These are phyloP conservation scores for Aspidoscelis tigris DNA, from an alignment of 2,113 vertebrate species.

Conservation along the genomic window DNA sequence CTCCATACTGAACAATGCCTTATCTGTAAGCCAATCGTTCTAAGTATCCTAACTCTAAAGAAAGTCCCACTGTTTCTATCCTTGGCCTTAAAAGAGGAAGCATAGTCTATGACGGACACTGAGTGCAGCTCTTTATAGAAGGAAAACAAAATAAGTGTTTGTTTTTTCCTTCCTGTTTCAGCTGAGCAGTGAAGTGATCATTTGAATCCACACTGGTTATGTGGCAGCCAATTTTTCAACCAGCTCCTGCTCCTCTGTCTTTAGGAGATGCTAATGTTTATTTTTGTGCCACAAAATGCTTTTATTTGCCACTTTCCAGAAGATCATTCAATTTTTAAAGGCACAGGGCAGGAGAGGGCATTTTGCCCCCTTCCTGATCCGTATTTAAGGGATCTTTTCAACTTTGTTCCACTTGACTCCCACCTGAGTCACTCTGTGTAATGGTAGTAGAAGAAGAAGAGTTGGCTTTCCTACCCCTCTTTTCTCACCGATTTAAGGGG, in stretches of 20 bases:
- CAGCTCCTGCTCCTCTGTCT: background rate
- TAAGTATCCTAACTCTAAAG: constrained; percentile 1
- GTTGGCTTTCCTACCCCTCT: no score
- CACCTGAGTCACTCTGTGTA: no score
- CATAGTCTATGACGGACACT: background rate
- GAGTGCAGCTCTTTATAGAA: background rate
- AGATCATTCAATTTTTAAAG: background rate
- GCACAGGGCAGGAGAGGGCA: background rate
- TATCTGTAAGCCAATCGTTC: background rate
- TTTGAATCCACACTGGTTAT: background rate
- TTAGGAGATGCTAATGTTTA: background rate
- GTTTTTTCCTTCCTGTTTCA: background rate
- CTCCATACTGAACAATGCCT: background rate
- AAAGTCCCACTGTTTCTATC: background rate
- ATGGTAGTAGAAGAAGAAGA: no score
- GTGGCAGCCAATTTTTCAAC: background rate
- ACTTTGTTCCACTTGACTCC: no score
- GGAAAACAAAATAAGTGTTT: background rate
- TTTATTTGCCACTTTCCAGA: background rate
- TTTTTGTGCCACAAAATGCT: background rate
- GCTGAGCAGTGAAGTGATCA: background rate
- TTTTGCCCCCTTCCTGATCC: no score
- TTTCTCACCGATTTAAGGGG: no score
- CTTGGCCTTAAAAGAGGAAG: background rate
- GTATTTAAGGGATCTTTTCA: no score